These are phyloP conservation scores for Hymenochirus boettgeri DNA, from an alignment of 2,113 vertebrate species.

Conservation along the genomic window DNA sequence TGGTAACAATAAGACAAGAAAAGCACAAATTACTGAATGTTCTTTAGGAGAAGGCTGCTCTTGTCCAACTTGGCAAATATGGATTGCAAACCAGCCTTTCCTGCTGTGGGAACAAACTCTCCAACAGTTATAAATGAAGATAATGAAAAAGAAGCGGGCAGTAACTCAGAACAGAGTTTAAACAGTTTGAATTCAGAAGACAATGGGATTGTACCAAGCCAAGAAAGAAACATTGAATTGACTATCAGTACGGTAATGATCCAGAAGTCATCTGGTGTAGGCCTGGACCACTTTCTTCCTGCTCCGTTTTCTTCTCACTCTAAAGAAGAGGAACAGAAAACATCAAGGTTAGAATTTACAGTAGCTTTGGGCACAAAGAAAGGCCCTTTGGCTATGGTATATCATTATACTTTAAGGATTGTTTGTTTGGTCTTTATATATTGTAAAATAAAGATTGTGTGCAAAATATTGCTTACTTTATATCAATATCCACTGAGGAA, in stretches of 20 bases:
- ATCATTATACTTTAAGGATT: too few species aligned
- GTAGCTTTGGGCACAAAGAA: background rate
- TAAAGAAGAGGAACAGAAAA: conserved; percentile 50
- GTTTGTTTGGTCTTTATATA: too few species aligned
- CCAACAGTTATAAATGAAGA: conserved; percentile 48
- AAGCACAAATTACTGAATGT: background rate
- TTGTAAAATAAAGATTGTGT: too few species aligned
- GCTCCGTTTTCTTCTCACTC: conserved; percentile 60
- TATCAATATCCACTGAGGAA: too few species aligned
- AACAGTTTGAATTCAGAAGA: conserved; percentile 36
- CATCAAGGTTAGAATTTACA: conserved; percentile 51
- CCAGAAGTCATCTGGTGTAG: conserved; percentile 49
- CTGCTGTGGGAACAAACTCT: conserved; percentile 52
- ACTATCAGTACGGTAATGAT: conserved; percentile 53
- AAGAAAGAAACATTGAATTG: conserved; percentile 59
- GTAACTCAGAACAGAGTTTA: conserved; percentile 44
- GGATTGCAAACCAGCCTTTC: conserved; percentile 42
- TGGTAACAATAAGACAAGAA: too few species aligned
- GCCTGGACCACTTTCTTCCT: conserved; percentile 63
- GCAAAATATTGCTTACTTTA: too few species aligned
- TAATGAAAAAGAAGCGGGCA: conserved; percentile 37
- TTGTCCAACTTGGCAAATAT: background rate
- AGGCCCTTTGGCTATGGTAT: too few species aligned
- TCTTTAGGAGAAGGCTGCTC: background rate
- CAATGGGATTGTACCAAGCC: conserved; percentile 47